Evolutionary conservation across 2,113 vertebrate species (phyloP).

Genomic region (Chlorodrepanis virens): DNA sequence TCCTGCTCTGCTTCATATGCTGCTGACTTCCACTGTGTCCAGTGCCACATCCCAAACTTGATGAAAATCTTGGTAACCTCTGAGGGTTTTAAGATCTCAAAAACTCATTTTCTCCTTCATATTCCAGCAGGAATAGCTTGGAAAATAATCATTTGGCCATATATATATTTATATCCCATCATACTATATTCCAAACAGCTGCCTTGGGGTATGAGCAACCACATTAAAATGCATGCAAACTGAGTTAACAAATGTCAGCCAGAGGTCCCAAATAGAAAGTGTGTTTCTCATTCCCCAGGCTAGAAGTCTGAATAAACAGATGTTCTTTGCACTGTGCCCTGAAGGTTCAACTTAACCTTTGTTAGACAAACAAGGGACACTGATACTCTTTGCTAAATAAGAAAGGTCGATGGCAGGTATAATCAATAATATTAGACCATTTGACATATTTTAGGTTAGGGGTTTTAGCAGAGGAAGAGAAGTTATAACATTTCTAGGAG

Average conservation of each 20-base stretch:
- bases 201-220: not conserved
- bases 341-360: constrained; percentile 40
- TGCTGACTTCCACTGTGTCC: not conserved
- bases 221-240: constrained; percentile 12
- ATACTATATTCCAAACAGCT: not conserved
- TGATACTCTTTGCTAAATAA: not conserved
- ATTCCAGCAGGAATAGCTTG: not conserved
- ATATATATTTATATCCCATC: not conserved
- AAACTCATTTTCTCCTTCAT: not conserved
- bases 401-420: not conserved
- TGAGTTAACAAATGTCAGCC: constrained; percentile 21
- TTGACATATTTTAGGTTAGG: not conserved
- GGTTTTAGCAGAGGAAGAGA: not conserved
- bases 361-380: not conserved
- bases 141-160: not conserved
- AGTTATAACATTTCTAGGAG: not conserved
- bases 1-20: not conserved
- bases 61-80: not conserved
- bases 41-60: not conserved
- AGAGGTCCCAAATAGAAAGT: not conserved
- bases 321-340: constrained; percentile 2
- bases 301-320: constrained; percentile 34
- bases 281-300: not conserved
- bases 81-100: not conserved
- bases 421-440: not conserved